These are phyloP conservation scores for Tetrao urogallus DNA, from an alignment of 2,113 vertebrate species.

Conservation along the genomic window DNA sequence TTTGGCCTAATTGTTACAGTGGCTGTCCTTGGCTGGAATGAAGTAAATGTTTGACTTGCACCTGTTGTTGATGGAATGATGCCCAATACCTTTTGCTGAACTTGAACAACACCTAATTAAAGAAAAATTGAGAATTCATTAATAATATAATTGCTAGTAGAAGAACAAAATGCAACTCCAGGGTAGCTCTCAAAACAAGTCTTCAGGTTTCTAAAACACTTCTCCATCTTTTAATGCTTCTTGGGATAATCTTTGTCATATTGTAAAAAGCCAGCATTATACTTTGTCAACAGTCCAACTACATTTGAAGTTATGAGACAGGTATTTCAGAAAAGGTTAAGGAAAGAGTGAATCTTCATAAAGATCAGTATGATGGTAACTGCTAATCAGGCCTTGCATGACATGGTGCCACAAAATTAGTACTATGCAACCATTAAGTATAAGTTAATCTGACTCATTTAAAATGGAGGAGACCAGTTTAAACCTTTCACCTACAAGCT, in stretches of 20 bases:
- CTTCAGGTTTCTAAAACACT: slow-evolving; percentile 31
- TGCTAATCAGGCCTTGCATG: not conserved
- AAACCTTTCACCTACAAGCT: slow-evolving; percentile 4
- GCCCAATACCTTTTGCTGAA: slow-evolving; percentile 93
- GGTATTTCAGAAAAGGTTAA: slow-evolving; percentile 14
- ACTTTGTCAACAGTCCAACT: not conserved
- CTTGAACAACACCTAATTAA: slow-evolving; percentile 83
- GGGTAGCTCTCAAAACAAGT: not conserved
- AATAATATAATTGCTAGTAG: not conserved
- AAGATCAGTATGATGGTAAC: slow-evolving; percentile 12
- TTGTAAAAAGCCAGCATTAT: not conserved
- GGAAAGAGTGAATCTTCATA: slow-evolving; percentile 3
- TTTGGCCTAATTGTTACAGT: slow-evolving; percentile 92
- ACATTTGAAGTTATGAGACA: slow-evolving; percentile 15
- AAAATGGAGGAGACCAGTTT: slow-evolving; percentile 1
- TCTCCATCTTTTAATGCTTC: slow-evolving; percentile 1
- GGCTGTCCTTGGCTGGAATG: slow-evolving; percentile 93
- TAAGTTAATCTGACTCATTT: slow-evolving; percentile 9
- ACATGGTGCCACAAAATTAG: slow-evolving; percentile 21
- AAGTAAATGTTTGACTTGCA: slow-evolving; percentile 91
- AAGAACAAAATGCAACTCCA: slow-evolving; percentile 24
- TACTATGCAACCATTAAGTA: slow-evolving; percentile 17
- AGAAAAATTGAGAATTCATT: slow-evolving; percentile 59
- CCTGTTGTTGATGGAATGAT: slow-evolving; percentile 94
- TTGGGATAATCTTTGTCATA: not conserved